These are phyloP conservation scores for Notiomystis cincta DNA, from an alignment of 2,113 vertebrate genomes.

Conservation along the genomic window DNA sequence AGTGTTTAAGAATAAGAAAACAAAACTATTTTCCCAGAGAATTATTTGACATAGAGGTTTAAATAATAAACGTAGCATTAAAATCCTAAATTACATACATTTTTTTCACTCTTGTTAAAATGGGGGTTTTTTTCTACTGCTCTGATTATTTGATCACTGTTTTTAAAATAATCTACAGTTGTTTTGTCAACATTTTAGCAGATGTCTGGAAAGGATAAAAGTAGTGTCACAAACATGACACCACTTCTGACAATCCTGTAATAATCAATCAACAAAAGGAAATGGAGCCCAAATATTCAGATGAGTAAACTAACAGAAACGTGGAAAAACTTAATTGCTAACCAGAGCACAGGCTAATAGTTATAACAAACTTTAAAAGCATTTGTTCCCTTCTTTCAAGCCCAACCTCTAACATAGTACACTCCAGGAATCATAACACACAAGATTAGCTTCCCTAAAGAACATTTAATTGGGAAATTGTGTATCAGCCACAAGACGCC, in stretches of 20 bases:
- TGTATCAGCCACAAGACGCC: not conserved
- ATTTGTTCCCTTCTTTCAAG: not conserved
- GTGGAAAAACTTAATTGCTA: not conserved
- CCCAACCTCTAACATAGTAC: not conserved
- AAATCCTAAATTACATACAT: not conserved
- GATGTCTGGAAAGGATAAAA: not conserved
- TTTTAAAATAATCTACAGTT: not conserved
- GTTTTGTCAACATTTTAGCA: not conserved
- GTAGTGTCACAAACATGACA: not conserved
- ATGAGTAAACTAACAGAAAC: not conserved
- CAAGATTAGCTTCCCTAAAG: not conserved
- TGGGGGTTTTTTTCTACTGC: not conserved
- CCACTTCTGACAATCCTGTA: not conserved
- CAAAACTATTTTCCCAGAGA: not conserved
- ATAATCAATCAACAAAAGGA: slow-evolving; percentile 6
- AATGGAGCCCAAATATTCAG: not conserved
- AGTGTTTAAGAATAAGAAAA: not conserved
- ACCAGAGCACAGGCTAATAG: not conserved
- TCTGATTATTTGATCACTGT: not conserved
- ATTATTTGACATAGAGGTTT: not conserved
- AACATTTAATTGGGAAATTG: not conserved
- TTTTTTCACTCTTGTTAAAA: not conserved
- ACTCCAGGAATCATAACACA: slow-evolving; percentile 1
- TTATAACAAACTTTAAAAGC: not conserved
- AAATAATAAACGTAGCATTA: not conserved